Evolutionary conservation across 2,888 invertebrate species (phyloP).

Genomic region (Oxycera nigricornis): DNA sequence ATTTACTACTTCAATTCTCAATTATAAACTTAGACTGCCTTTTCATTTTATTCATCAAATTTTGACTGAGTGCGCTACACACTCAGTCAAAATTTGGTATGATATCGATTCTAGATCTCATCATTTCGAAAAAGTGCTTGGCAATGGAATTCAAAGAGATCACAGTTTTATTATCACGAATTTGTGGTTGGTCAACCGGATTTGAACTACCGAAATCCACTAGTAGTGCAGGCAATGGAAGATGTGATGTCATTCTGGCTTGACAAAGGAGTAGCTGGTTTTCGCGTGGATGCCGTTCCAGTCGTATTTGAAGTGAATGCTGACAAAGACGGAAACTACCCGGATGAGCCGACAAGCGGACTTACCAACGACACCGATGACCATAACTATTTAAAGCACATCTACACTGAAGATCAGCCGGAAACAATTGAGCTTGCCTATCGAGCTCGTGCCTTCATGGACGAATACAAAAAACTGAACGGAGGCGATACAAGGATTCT

Average conservation of each 20-base stretch:
- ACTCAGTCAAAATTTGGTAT: no score
- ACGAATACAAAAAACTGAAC: constrained; percentile 59
- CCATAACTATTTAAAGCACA: constrained; percentile 65
- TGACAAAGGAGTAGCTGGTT: constrained; percentile 68
- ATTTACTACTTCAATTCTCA: no score
- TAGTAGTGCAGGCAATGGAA: constrained; percentile 64
- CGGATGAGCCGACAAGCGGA: constrained; percentile 63
- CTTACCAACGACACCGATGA: constrained; percentile 62
- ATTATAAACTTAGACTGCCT: no score
- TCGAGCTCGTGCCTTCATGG: constrained; percentile 66
- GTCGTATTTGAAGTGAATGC: constrained; percentile 59
- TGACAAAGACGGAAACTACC: constrained; percentile 42
- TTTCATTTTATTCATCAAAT: no score
- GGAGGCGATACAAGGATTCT: constrained; percentile 63
- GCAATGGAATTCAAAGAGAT: constrained; percentile 66
- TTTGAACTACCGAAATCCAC: constrained; percentile 67
- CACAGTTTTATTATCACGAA: constrained; percentile 71
- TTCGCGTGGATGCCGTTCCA: constrained; percentile 64
- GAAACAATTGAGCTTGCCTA: constrained; percentile 67
- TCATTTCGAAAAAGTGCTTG: constrained; percentile 70
- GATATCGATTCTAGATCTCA: constrained; percentile 57
- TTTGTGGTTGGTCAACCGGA: constrained; percentile 70
- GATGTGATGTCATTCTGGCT: constrained; percentile 73
- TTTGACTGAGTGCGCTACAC: no score
- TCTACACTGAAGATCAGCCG: constrained; percentile 68